These are phyloP conservation scores for Maniola jurtina DNA, from an alignment of 1,140 invertebrate genomes.

Conservation along the genomic window DNA sequence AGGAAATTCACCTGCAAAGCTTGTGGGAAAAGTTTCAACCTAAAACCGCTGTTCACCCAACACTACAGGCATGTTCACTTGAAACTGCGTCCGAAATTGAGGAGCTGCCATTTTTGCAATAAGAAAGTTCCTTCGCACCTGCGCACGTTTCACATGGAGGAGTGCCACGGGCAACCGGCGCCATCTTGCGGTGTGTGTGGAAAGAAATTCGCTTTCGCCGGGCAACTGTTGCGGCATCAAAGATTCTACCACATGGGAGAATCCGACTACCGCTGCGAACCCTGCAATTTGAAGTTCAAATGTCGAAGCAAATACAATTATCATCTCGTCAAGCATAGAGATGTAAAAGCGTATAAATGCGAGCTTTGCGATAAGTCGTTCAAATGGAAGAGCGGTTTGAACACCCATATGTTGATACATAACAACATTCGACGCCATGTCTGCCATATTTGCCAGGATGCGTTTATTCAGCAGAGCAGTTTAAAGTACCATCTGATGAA, in stretches of 20 bases:
- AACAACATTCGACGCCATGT: conserved; percentile 12
- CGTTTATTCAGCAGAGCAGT: conserved; percentile 4
- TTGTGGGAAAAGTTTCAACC: conserved; percentile 29
- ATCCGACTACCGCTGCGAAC: conserved; percentile 48
- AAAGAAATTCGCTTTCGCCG: conserved; percentile 41
- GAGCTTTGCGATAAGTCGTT: conserved; percentile 36
- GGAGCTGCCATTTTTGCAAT: conserved; percentile 37
- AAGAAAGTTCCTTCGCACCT: conserved; percentile 31
- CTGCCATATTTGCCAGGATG: background rate
- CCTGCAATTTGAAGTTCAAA: conserved; percentile 61
- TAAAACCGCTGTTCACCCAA: conserved; percentile 26
- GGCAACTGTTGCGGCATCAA: conserved; percentile 38
- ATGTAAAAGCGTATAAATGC: conserved; percentile 73
- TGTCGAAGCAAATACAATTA: conserved; percentile 57
- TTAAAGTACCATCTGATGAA: conserved; percentile 5
- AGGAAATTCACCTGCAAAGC: conserved; percentile 24
- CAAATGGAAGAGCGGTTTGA: conserved; percentile 35
- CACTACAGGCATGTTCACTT: conserved; percentile 37
- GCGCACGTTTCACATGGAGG: conserved; percentile 40
- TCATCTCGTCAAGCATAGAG: conserved; percentile 76
- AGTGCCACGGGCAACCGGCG: conserved; percentile 39
- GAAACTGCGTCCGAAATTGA: conserved; percentile 31
- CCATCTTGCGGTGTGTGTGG: conserved; percentile 46
- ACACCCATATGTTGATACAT: conserved; percentile 27
- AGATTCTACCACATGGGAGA: conserved; percentile 53